Evolutionary conservation across 1,140 invertebrate genomes (phyloP).

Genomic region (Diorhabda carinulata): DNA sequence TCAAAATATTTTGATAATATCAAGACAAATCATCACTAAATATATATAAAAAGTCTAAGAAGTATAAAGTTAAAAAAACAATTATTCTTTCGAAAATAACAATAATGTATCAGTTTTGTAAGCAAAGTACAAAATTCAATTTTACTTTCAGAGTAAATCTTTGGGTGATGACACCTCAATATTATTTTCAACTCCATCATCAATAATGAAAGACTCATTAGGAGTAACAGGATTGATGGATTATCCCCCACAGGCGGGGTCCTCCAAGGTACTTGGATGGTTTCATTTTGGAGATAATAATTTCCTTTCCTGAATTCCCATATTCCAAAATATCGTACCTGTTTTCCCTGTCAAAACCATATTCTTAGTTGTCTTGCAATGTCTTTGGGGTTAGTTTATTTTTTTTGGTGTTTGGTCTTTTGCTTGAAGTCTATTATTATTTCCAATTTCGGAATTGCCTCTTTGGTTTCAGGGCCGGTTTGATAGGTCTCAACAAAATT

Average conservation of each 20-base stretch:
- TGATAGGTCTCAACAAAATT: too few relatives aligned
- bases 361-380: background rate
- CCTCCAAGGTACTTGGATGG: conserved; percentile 47
- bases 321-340: conserved; percentile 7
- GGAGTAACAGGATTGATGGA: conserved; percentile 48
- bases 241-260: conserved; percentile 34
- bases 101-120: too few relatives aligned
- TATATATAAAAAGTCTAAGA: too few relatives aligned
- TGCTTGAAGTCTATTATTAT: background rate
- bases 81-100: too few relatives aligned
- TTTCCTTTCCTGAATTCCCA: conserved; percentile 35
- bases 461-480: too few relatives aligned
- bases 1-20: too few relatives aligned
- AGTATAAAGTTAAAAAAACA: too few relatives aligned
- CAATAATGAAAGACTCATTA: conserved; percentile 65
- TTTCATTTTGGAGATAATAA: conserved; percentile 44
- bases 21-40: too few relatives aligned
- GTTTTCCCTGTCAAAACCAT: background rate
- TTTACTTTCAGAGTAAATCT: conserved; percentile 70
- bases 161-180: conserved; percentile 72
- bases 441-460: too few relatives aligned
- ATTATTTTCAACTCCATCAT: conserved; percentile 77
- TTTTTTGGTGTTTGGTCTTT: background rate
- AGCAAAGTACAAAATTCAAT: background rate
- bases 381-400: background rate